phyloP scores from a whole-genome alignment of 2,113 vertebrate genomes.

The Myotis brandtii region DNA sequence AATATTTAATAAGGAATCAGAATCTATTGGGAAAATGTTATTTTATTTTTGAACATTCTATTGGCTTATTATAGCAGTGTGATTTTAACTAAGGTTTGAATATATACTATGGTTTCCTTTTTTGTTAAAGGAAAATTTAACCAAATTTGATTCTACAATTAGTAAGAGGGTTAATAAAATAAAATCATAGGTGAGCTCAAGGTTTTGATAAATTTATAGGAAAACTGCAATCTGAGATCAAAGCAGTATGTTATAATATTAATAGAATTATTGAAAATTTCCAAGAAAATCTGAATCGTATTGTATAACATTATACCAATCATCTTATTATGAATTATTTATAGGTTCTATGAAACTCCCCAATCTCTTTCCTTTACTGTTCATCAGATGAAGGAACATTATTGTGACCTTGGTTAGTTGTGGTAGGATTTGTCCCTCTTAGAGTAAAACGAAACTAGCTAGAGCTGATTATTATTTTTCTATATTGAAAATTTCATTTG shows the following conservation, averaged over 20 bases:
- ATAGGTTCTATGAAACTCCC: slow-evolving; percentile 62
- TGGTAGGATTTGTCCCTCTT: slow-evolving; percentile 5
- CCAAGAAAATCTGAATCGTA: slow-evolving; percentile 66
- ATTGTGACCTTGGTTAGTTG: slow-evolving; percentile 64
- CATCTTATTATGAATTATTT: slow-evolving; percentile 77
- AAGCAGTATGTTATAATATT: slow-evolving; percentile 51
- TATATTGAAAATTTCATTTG: slow-evolving; percentile 48
- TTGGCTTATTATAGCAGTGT: neutral
- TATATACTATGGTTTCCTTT: neutral
- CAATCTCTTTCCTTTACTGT: slow-evolving; percentile 28
- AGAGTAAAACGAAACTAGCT: slow-evolving; percentile 35
- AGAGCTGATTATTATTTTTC: slow-evolving; percentile 27
- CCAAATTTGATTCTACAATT: neutral
- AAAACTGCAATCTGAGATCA: slow-evolving; percentile 66
- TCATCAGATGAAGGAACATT: slow-evolving; percentile 55
- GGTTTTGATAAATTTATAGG: slow-evolving; percentile 32
- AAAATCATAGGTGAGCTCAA: neutral
- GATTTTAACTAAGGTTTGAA: slow-evolving; percentile 1
- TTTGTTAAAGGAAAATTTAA: neutral
- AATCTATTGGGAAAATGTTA: neutral
- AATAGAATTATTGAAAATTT: slow-evolving; percentile 75
- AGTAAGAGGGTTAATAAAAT: slow-evolving; percentile 48
- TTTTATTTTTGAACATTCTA: neutral
- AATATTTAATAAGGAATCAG: neutral
- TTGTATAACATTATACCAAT: slow-evolving; percentile 65